These are phyloP conservation scores for Palloptera scutellata DNA, from an alignment of 2,888 invertebrate species.

Conservation along the genomic window DNA sequence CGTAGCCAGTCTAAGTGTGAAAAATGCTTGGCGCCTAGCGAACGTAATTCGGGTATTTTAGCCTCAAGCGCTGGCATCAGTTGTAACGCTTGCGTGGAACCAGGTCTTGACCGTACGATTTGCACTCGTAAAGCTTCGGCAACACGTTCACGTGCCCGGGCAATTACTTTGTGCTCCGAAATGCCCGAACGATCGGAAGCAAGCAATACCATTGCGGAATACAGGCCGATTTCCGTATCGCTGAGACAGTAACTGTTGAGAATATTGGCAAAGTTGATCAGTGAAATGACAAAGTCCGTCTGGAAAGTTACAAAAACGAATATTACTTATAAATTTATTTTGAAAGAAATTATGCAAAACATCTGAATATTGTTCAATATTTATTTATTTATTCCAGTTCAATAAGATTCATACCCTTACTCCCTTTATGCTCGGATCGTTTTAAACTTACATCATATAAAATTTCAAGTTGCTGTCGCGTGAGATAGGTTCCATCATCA, in stretches of 20 bases:
- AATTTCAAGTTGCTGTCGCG: constrained; percentile 81
- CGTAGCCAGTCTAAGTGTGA: constrained; percentile 91
- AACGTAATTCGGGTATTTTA: constrained; percentile 79
- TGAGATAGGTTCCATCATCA: constrained; percentile 87
- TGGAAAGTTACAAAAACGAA: constrained; percentile 64
- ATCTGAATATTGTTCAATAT: background rate
- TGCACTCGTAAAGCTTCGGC: constrained; percentile 88
- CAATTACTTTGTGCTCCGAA: constrained; percentile 80
- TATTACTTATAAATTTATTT: constrained; percentile 4
- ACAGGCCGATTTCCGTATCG: constrained; percentile 90
- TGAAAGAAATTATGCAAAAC: background rate
- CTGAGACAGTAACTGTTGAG: constrained; percentile 79
- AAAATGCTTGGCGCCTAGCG: constrained; percentile 83
- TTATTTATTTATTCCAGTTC: too few species aligned
- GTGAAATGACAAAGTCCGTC: constrained; percentile 82
- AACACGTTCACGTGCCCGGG: constrained; percentile 81
- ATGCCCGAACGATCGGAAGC: constrained; percentile 83
- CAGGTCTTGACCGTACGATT: constrained; percentile 66
- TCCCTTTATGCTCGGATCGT: too few species aligned
- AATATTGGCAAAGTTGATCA: constrained; percentile 82
- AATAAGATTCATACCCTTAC: background rate
- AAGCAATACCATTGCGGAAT: constrained; percentile 85
- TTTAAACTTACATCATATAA: constrained; percentile 82
- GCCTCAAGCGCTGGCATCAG: constrained; percentile 66
- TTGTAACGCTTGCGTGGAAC: constrained; percentile 63